phyloP scores from a whole-genome alignment of 2,888 invertebrate genomes.

The Pecten maximus region DNA sequence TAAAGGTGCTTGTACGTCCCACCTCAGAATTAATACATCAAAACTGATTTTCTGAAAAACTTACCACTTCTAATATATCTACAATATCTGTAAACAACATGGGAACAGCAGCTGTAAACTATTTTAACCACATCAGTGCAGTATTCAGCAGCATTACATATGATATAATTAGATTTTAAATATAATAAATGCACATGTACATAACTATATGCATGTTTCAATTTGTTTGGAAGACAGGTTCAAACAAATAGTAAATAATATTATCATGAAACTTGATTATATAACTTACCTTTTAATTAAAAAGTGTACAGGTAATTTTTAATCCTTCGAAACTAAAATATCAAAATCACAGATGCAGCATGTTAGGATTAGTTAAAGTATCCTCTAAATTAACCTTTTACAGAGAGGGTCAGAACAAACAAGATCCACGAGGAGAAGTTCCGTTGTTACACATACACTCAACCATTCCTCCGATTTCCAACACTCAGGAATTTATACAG shows the following conservation, averaged over 20 bases:
- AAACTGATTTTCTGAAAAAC: too few relatives aligned
- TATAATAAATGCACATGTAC: not conserved
- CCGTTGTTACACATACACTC: not conserved
- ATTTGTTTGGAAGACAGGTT: not conserved
- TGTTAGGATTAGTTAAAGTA: not conserved
- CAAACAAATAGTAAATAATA: not conserved
- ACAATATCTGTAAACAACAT: too few relatives aligned
- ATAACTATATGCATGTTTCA: too few relatives aligned
- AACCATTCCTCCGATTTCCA: constrained; percentile 25
- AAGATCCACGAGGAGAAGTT: not conserved
- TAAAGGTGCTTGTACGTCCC: too few relatives aligned
- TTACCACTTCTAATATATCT: too few relatives aligned
- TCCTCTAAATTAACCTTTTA: not conserved
- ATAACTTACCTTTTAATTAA: not conserved
- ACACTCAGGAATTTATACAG: constrained; percentile 30
- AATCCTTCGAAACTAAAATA: not conserved
- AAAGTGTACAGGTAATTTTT: not conserved
- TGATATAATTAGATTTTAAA: too few relatives aligned
- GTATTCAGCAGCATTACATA: too few relatives aligned
- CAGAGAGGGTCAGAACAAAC: not conserved
- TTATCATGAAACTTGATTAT: not conserved
- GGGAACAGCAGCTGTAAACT: too few relatives aligned
- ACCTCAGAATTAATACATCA: too few relatives aligned
- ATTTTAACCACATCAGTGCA: too few relatives aligned
- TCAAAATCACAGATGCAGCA: not conserved